Evolutionary conservation across 2,113 vertebrate species (phyloP), one percentile per base, ranked within the genome.

Genomic region (Oncorhynchus tshawytscha): DNA sequence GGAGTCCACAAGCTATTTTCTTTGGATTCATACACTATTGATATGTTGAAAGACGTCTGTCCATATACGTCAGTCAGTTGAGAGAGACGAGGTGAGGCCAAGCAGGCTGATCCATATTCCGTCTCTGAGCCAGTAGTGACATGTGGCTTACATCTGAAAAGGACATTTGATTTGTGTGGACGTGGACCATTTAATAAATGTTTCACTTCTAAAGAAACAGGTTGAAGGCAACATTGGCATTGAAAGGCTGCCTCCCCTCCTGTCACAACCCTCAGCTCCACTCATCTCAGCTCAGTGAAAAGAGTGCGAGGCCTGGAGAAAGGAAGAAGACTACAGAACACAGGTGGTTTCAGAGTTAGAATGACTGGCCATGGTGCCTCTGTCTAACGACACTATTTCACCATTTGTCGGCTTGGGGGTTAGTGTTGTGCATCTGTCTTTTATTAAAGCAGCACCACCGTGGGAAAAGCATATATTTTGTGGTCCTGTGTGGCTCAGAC

Each of bases 141-240:
- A 27, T 7, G 66, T 70, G 62, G 77, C 74, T 82, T 84, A 72
- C 31, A 22, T 20, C 39, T 82, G 51, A 85, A 84, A 71, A 79
- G 71, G 80, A 24, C 24, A 49, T 72, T 76, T 83, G 71, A 78
- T 11, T 31, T 64, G 72, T 60, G 25, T 59, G 75, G 83, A 81
- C 81, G 67, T 76, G n/a, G 16, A 12, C 57, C 57, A 62, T 72
- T 72, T 18, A 39, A 64, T 20, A 80, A 79, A 84, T 1, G 39
- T 48, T 82, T 74, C 66, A 76, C 74, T 70, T 8, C 72, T 69
- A 64, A 80, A 78, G 71, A 84, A 82, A 88, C 64, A 70, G 72
- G 48, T 49, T 65, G 27, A 70, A 74, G 20, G 73, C 70, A 54
- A 82, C 67, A 57, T 29, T 59, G 27, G 39, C 77, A 83, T 51